Base-by-base conservation (phyloP, 2,888 invertebrate genomes). In the Xylocampa areola region DNA sequence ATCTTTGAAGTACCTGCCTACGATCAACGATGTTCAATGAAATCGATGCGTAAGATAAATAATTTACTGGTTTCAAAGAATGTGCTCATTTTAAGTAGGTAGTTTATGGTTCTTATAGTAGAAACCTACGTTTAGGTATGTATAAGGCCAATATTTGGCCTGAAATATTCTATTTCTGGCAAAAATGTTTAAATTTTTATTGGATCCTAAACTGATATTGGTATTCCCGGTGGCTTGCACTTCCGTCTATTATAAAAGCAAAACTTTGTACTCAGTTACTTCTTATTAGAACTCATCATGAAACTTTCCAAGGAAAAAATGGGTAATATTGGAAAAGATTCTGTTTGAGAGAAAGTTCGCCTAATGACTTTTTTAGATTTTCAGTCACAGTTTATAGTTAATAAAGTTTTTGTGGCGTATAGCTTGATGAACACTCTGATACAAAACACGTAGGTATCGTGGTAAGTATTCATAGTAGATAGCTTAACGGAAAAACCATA, bases 241-340 rank as follows among this genome's bases (percentile, higher is more conserved):
- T 54, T 37, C 16, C 16, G 21, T 54, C 21, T 35, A 29, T 55
- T 25, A 25, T 29, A 33, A 29, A 43, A 64, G 21, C 11, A 54
- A 54, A 64, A 65, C 39, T 65, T 65, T 65, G 10, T 17, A 43
- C 29, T 19, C 8, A 10, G n/a, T 29, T 33, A 33, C 57, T 17
- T 54, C 11, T 41, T 64, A 49, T 21, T 44, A 43, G 25, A 67
- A 59, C 44, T 48, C 60, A 39, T 67, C 36, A 33, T 30, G n/a
- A 33, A 60, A 65, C 32, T 55, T 65, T 39, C 39, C 23, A 44
- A 33, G 27, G 43, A 43, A 43, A n/a, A 39, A 39, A 55, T 32
- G 27, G 21, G 17, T 27, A 32, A 21, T 11, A 17, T 29, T 17
- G 19, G 53, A 25, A 41, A 64, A 41, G 19, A 35, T 41, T 37